These are phyloP conservation scores for Acholoe squamosa DNA, from an alignment of 2,888 invertebrate genomes.

Conservation along the genomic window DNA sequence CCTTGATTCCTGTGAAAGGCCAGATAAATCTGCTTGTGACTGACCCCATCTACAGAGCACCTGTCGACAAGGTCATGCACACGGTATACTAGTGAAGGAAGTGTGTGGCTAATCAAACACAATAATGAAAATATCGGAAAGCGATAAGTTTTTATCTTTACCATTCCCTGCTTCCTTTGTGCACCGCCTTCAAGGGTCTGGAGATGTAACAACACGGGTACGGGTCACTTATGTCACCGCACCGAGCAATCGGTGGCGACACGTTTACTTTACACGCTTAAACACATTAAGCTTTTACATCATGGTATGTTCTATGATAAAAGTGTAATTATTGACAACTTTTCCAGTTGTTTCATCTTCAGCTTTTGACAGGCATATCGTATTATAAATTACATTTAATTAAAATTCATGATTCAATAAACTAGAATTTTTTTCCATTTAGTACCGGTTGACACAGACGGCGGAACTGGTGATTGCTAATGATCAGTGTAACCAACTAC, in stretches of 20 bases:
- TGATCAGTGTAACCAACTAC: too few species aligned
- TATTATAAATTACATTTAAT: too few species aligned
- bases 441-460: too few species aligned
- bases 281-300: not conserved
- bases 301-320: too few species aligned
- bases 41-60: not conserved
- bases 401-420: too few species aligned
- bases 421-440: too few species aligned
- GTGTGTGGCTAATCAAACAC: slow-evolving; percentile 39
- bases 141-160: slow-evolving; percentile 51
- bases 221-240: slow-evolving; percentile 10
- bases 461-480: too few species aligned
- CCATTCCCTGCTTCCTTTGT: slow-evolving; percentile 58
- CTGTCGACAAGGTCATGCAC: slow-evolving; percentile 17
- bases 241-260: not conserved
- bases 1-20: not conserved
- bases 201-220: slow-evolving; percentile 37
- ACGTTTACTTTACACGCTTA: not conserved
- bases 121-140: not conserved
- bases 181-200: slow-evolving; percentile 60
- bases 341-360: too few species aligned
- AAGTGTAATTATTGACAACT: not conserved
- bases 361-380: too few species aligned
- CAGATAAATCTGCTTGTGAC: not conserved
- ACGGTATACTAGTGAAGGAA: slow-evolving; percentile 8